phyloP scores from a whole-genome alignment of 1,140 invertebrate genomes.

The Ylistrum balloti region DNA sequence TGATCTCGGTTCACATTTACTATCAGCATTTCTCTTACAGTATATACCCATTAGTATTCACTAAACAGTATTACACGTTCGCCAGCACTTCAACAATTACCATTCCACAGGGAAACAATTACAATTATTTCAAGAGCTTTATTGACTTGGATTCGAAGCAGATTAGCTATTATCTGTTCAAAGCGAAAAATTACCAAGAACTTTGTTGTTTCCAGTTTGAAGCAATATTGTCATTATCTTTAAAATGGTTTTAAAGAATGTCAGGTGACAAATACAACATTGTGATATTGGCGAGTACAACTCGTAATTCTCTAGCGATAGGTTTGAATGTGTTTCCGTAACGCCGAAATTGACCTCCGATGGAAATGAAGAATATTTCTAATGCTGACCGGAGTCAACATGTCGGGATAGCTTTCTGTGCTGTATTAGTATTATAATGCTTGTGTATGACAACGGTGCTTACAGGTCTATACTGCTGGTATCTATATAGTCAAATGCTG shows the following conservation, averaged over 20 bases:
- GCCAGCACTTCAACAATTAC: not conserved
- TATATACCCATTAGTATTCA: not conserved
- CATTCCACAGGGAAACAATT: not conserved
- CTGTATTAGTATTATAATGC: not conserved
- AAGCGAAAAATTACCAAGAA: too few species aligned
- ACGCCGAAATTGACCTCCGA: not conserved
- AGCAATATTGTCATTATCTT: too few species aligned
- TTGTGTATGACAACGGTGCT: slow-evolving; percentile 16
- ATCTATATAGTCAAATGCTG: too few species aligned
- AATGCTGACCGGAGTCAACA: not conserved
- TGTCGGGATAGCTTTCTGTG: not conserved
- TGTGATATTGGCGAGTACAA: not conserved
- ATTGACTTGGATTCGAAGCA: not conserved
- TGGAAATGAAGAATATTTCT: too few species aligned
- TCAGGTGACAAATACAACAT: not conserved
- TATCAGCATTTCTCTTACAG: not conserved
- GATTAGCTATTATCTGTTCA: not conserved
- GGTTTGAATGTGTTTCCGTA: not conserved
- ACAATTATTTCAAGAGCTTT: not conserved
- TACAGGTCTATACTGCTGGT: slow-evolving; percentile 5
- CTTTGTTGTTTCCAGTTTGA: too few species aligned
- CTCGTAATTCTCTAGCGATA: not conserved
- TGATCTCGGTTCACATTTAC: not conserved
- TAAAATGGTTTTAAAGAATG: not conserved
- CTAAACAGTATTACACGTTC: not conserved